These are phyloP conservation scores for Cyrtonyx montezumae DNA, from an alignment of 2,113 vertebrate genomes.

Conservation along the genomic window DNA sequence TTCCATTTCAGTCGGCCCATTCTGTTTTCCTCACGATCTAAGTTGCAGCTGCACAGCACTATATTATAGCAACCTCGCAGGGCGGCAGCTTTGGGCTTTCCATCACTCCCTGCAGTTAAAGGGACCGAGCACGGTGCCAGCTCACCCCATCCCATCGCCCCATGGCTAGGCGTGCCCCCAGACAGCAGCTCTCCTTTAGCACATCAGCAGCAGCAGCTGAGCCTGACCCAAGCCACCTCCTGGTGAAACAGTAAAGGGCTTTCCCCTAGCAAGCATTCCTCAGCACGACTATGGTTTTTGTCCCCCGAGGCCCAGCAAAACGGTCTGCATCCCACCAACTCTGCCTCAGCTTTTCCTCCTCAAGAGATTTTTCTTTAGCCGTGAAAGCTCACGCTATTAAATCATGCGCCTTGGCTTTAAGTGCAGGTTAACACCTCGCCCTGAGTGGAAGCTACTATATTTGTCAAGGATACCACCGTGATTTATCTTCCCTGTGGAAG, in stretches of 20 bases:
- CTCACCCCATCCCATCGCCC: not conserved
- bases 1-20: constrained; percentile 78
- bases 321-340: not conserved
- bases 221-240: not conserved
- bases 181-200: not conserved
- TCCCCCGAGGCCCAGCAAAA: not conserved
- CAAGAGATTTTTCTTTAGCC: constrained; percentile 44
- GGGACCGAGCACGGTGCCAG: not conserved
- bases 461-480: constrained; percentile 46
- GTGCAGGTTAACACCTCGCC: constrained; percentile 58
- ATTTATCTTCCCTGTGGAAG: constrained; percentile 32
- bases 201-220: not conserved
- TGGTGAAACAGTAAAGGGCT: not conserved
- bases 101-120: constrained; percentile 53
- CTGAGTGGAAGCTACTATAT: constrained; percentile 45
- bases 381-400: constrained; percentile 42
- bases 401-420: constrained; percentile 64
- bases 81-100: constrained; percentile 53
- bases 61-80: constrained; percentile 55
- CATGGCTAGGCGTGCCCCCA: not conserved
- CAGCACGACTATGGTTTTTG: fast-evolving
- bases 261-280: not conserved
- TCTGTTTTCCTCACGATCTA: constrained; percentile 71
- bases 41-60: constrained; percentile 77
- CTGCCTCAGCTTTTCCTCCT: not conserved